Base-by-base conservation (phyloP, 2,888 invertebrate species). In the Aphelenchoides bicaudatus region DNA sequence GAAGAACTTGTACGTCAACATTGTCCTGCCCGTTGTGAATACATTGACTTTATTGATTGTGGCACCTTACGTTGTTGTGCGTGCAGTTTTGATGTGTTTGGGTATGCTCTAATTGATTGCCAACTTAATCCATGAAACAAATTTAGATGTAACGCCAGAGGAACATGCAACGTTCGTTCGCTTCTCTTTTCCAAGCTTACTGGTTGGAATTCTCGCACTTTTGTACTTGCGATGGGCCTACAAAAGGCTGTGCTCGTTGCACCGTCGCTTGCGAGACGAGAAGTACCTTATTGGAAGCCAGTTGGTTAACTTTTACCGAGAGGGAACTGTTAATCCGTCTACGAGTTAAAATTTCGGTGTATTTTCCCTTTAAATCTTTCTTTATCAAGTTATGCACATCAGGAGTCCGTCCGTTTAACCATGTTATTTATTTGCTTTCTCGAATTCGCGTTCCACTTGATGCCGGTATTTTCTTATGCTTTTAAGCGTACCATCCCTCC, bases 231-330 rank as follows among this genome's bases (percentile, higher is more conserved):
- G 85, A 63, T 88, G 92, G 77, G 90, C 96, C 85, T 87, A 92
- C 58, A 86, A 88, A 56, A 94, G 96, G 80, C 91, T 98, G 83
- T 87, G 87, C 75, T 89, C 90, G 76, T 83, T 98, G 19, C 94
- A 94, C 81, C 91, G 94, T 80, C 93, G 93, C 82, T 98, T 98
- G 78, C 93, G 94, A 83, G 96, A 98, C 82, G 96, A 96, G 82
- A 96, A 94, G 83, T 94, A 59, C n/a, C 30, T 58, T n/a, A 31
- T 59, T 13, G 96, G 96, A 0, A 89, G 92, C 75, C 85, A 93
- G 68, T 85, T 98, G 67, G 94, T 96, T 28, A 98, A 98, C 83
- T 98, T 66, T 19, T 66, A 66, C 43, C 59, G 69, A 16, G 70
- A 66, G 25, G 23, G 21, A 25, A 43, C 25, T 21, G 43, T 43